Conservation (phyloP, 2,113 vertebrate species). For the Ellobius talpinus region DNA sequence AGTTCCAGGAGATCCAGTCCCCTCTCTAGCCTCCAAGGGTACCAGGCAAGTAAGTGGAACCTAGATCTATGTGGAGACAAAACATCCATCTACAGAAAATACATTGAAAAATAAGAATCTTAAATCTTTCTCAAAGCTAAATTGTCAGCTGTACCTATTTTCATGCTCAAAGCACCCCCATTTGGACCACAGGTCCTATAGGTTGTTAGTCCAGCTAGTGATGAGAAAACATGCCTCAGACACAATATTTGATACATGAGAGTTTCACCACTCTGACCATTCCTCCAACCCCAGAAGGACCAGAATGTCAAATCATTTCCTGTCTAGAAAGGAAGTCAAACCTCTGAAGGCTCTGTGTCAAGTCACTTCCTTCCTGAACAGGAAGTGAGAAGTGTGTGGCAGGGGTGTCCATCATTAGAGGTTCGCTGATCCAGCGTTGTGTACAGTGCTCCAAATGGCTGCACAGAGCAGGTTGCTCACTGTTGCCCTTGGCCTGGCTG, state of each 20-base stretch:
- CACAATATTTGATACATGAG: accelerated
- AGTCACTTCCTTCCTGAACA: constrained; percentile 4
- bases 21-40: background rate
- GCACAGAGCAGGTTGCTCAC: background rate
- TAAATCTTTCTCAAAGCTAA: background rate
- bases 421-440: background rate
- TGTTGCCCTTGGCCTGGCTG: background rate
- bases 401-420: background rate
- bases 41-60: background rate
- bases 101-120: background rate
- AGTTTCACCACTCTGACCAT: background rate
- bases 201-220: background rate
- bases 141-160: background rate
- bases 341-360: background rate
- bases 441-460: background rate
- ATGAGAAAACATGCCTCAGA: background rate
- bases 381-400: background rate
- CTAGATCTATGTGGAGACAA: background rate
- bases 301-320: background rate
- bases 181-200: background rate
- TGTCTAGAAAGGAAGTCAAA: constrained; percentile 8
- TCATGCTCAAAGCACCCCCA: background rate
- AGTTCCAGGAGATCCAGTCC: background rate
- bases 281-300: background rate
- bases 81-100: background rate